A percentile compares a stretch with the other conserved stretches of the same genome.
Evolutionary conservation across 2,797 vertebrate genomes (phyloP).

Genomic region (Geotrypetes seraphini): DNA sequence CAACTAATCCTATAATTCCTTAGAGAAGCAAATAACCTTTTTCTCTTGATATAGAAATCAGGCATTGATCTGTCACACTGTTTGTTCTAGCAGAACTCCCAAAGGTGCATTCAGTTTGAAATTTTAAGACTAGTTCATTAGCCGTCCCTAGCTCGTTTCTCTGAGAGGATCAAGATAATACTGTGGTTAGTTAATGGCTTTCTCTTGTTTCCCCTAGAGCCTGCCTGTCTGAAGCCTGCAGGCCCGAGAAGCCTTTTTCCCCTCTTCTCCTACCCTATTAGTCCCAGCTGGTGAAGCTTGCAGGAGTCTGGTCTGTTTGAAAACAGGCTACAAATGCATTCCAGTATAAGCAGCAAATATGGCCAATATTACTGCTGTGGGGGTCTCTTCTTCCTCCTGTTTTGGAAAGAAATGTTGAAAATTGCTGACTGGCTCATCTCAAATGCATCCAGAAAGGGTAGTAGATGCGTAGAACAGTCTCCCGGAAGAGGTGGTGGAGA

Average conservation of each 20-base stretch:
- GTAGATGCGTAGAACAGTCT: too few relatives aligned
- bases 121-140: slow-evolving; percentile 90
- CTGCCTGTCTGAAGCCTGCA: slow-evolving; percentile 82
- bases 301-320: slow-evolving; percentile 57
- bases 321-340: slow-evolving; percentile 48
- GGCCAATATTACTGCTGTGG: slow-evolving; percentile 3
- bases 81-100: slow-evolving; percentile 85
- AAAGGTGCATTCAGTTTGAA: slow-evolving; percentile 73
- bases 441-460: too few relatives aligned
- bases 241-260: slow-evolving; percentile 71
- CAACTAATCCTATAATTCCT: slow-evolving; percentile 68
- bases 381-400: background rate
- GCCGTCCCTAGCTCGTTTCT: slow-evolving; percentile 82
- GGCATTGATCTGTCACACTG: slow-evolving; percentile 91
- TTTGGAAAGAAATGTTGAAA: fast-evolving
- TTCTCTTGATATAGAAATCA: slow-evolving; percentile 88
- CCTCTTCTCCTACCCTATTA: slow-evolving; percentile 53
- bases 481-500: too few relatives aligned
- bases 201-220: slow-evolving; percentile 94
- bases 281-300: slow-evolving; percentile 68
- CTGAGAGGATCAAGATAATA: slow-evolving; percentile 91
- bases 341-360: slow-evolving; percentile 25
- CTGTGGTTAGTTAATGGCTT: slow-evolving; percentile 98
- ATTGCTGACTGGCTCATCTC: too few relatives aligned
- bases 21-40: slow-evolving; percentile 84